These are phyloP conservation scores for Arge pagana DNA, from an alignment of 2,888 invertebrate species.

Conservation along the genomic window DNA sequence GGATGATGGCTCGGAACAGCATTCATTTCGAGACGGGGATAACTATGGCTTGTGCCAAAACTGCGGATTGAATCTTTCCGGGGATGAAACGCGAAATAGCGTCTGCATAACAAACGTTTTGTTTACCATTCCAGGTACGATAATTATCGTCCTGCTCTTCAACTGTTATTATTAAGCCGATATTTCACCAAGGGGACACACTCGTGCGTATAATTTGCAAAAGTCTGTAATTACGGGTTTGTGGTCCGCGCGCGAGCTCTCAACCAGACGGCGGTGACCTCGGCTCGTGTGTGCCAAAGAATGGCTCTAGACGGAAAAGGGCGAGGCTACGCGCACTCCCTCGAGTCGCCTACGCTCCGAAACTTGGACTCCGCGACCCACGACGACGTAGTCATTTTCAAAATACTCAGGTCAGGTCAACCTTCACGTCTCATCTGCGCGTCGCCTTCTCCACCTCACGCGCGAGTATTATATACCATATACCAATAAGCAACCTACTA, in stretches of 20 bases:
- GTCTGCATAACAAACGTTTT: conserved; percentile 14
- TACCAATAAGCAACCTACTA: conserved; percentile 12
- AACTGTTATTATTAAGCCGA: conserved; percentile 59
- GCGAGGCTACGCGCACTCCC: conserved; percentile 40
- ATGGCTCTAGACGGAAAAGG: conserved; percentile 47
- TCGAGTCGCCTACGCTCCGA: conserved; percentile 53
- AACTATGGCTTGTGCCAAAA: too few species aligned
- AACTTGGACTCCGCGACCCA: conserved; percentile 14
- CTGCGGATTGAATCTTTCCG: too few species aligned
- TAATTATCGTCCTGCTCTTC: conserved; percentile 56
- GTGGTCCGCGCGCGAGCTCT: conserved; percentile 37
- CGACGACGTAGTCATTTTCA: conserved; percentile 17
- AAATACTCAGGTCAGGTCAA: conserved; percentile 41
- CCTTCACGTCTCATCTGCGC: conserved; percentile 30
- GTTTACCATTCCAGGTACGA: conserved; percentile 41
- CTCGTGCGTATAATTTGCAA: conserved; percentile 58
- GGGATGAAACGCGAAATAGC: conserved; percentile 2
- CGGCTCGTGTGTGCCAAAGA: conserved; percentile 30
- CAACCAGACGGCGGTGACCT: conserved; percentile 32
- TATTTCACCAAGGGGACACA: conserved; percentile 59
- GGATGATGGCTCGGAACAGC: too few species aligned
- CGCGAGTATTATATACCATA: too few species aligned
- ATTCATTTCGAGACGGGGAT: too few species aligned
- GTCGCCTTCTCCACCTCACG: too few species aligned
- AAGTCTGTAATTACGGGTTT: conserved; percentile 58